phyloP scores from a whole-genome alignment of 2,888 invertebrate species.

The Crocallis elinguaria region DNA sequence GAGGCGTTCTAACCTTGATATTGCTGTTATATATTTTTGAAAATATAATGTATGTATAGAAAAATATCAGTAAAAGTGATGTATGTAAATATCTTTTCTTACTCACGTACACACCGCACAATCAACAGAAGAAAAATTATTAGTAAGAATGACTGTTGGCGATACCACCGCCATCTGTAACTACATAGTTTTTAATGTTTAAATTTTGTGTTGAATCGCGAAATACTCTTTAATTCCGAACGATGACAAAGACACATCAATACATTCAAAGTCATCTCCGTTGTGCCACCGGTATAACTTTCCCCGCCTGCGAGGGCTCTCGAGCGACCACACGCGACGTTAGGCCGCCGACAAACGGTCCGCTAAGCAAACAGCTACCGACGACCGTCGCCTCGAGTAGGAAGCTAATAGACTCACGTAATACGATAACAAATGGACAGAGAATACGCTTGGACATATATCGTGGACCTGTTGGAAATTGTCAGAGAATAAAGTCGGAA shows the following conservation, averaged over 20 bases:
- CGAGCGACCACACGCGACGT: slow-evolving; percentile 65
- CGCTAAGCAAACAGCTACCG: slow-evolving; percentile 63
- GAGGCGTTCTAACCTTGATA: too few relatives aligned
- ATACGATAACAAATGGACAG: slow-evolving; percentile 14
- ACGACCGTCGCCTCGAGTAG: slow-evolving; percentile 13
- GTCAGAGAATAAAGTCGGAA: too few relatives aligned
- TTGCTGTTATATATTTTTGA: too few relatives aligned
- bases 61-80: too few relatives aligned
- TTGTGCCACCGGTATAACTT: background rate
- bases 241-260: background rate
- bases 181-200: background rate
- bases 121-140: too few relatives aligned
- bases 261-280: background rate
- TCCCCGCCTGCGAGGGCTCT: slow-evolving; percentile 25
- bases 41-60: too few relatives aligned
- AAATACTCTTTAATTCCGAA: background rate
- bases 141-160: too few relatives aligned
- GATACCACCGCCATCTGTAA: too few relatives aligned
- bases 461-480: background rate
- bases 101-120: too few relatives aligned
- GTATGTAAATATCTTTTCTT: too few relatives aligned
- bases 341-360: slow-evolving; percentile 62
- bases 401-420: slow-evolving; percentile 15
- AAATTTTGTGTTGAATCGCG: background rate
- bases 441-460: background rate